Base-by-base conservation (phyloP, 23 tunicate species). In the Clavelina lepadiformis region DNA sequence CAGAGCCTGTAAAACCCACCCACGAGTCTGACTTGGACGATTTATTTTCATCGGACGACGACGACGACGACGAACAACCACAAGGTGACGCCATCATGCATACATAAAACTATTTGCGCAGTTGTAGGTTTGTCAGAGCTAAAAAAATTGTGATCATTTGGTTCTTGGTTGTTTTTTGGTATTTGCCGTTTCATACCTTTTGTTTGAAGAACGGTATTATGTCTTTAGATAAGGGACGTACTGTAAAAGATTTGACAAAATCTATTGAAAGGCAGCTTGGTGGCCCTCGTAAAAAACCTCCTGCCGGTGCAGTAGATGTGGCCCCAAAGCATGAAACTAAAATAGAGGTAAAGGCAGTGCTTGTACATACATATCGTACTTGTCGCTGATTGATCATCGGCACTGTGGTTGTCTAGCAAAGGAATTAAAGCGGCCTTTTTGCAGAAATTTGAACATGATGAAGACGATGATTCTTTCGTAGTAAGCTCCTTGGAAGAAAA, bases 231-330 rank as follows among this genome's bases (percentile, higher is more conserved):
- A n/a, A n/a, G n/a, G n/a, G n/a, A 27, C 72, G 46, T 13, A 15
- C 28, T 46, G 72, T 66, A 21, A 51, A 51, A 27, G 45, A 51
- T n/a, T 30, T 74, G 51, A 35, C 59, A 28, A 51, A 30, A 11
- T 59, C 49, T n/a, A 31, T 79, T 13, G 69, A 79, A 31, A n/a
- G 38, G 20, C 29, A 79, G 3, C 67, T 79, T 32, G 32, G 41
- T 41, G 3, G 18, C 5, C 18, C 61, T 46, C 61, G 77, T 15
- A 68, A 69, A 29, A 58, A 49, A 46, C 85, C 76, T 28, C 85
- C 85, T 46, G 69, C 51, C 22, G 85, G 85, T 31, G 85, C 76
- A 58, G 76, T 79, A 1, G 77, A 79, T 37, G 70, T 69, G 20
- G 26, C 77, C 5, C 80, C 80, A 1, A 27, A 33, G 52, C 41